Percentiles rank a stretch among this genome's conserved stretches.
Evolutionary conservation across 2,888 invertebrate genomes (phyloP).

Genomic region (Bruchidius siliquastri): DNA sequence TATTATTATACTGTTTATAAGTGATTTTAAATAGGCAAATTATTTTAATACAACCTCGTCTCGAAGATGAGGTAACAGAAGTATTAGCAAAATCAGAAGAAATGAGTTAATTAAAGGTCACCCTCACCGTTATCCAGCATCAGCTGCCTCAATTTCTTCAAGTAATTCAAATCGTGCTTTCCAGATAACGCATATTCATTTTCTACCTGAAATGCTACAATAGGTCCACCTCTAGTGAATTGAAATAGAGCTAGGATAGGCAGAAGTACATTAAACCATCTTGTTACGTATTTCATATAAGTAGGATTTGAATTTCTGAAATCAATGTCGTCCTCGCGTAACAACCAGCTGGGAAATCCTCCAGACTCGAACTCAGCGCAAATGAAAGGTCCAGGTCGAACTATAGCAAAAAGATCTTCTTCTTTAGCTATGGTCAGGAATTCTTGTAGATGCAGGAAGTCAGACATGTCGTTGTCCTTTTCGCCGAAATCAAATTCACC

Average conservation of each 20-base stretch:
- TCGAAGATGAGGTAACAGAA: no score
- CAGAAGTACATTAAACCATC: constrained; percentile 52
- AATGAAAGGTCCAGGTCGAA: constrained; percentile 87
- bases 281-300: constrained; percentile 49
- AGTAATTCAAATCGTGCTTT: constrained; percentile 38
- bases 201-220: constrained; percentile 85
- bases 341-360: constrained; percentile 39
- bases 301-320: constrained; percentile 30
- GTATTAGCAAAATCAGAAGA: no score
- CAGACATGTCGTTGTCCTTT: constrained; percentile 52
- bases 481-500: constrained; percentile 62
- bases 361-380: constrained; percentile 82
- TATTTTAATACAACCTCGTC: no score
- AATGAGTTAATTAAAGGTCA: no score
- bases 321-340: constrained; percentile 38
- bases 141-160: constrained; percentile 40
- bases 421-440: constrained; percentile 71
- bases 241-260: constrained; percentile 46
- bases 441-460: constrained; percentile 51
- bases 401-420: constrained; percentile 72
- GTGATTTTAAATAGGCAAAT: no score
- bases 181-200: constrained; percentile 44
- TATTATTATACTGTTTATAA: no score
- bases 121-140: constrained; percentile 36
- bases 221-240: constrained; percentile 74